Evolutionary conservation across 2,888 invertebrate genomes (phyloP).

Genomic region (Unio delphinus): DNA sequence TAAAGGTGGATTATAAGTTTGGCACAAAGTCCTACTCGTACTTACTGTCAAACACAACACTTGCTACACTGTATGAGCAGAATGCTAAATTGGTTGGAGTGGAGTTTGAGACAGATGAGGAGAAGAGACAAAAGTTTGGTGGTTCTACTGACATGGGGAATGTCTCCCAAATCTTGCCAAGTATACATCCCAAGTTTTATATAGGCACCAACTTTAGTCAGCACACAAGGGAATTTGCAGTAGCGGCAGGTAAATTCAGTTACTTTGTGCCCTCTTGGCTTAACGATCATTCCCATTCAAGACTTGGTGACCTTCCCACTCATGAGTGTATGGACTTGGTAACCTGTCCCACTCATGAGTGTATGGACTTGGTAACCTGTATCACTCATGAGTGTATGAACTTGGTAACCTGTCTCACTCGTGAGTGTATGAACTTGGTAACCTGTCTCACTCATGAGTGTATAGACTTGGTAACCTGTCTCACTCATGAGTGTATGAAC

Average conservation of each 20-base stretch:
- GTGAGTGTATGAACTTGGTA: no score
- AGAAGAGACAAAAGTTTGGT: constrained; percentile 41
- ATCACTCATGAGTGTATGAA: no score
- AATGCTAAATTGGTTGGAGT: constrained; percentile 56
- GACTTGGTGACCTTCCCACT: no score
- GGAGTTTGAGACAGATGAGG: constrained; percentile 41
- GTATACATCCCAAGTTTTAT: constrained; percentile 62
- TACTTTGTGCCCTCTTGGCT: no score
- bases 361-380: no score
- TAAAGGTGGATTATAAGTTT: constrained; percentile 50
- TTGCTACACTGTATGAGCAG: constrained; percentile 55
- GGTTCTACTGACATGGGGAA: constrained; percentile 70
- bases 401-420: no score
- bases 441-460: no score
- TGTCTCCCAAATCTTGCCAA: constrained; percentile 65
- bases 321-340: no score
- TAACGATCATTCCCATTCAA: no score
- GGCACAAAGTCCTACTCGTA: constrained; percentile 50
- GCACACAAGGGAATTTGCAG: constrained; percentile 48
- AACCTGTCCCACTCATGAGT: no score
- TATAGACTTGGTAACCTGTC: no score
- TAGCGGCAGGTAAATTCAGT: constrained; percentile 38
- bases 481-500: no score
- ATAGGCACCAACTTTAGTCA: constrained; percentile 54
- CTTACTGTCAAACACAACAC: constrained; percentile 58